Evolutionary conservation across 2,113 vertebrate genomes (phyloP).

Genomic region (Noturus placidus): DNA sequence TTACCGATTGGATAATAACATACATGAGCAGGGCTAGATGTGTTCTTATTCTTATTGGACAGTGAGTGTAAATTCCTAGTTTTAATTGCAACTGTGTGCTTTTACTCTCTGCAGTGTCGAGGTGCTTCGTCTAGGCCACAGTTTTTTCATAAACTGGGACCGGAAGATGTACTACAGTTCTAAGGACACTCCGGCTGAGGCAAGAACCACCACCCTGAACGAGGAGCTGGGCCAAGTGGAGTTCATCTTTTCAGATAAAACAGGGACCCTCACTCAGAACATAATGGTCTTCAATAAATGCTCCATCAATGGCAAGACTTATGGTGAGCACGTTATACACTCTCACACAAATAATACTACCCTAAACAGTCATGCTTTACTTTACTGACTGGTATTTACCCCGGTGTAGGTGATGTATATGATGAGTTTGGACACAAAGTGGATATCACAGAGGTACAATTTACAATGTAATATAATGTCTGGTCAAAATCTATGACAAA

Average conservation of each 20-base stretch:
- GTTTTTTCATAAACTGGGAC: slow-evolving; percentile 77
- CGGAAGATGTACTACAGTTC: slow-evolving; percentile 67
- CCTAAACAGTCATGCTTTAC: background rate
- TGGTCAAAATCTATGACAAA: background rate
- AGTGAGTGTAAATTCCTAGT: background rate
- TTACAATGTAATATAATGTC: background rate
- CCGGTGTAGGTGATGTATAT: slow-evolving; percentile 70
- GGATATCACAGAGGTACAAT: slow-evolving; percentile 73
- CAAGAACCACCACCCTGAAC: slow-evolving; percentile 70
- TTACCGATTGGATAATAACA: background rate
- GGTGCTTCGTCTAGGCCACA: slow-evolving; percentile 74
- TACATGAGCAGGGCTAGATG: background rate
- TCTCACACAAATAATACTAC: background rate
- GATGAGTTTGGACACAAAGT: slow-evolving; percentile 73
- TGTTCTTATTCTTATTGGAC: background rate
- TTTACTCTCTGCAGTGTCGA: slow-evolving; percentile 63
- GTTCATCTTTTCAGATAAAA: slow-evolving; percentile 77
- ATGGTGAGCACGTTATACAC: slow-evolving; percentile 55
- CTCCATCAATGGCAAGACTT: slow-evolving; percentile 71
- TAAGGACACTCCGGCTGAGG: slow-evolving; percentile 66
- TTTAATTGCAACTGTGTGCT: background rate
- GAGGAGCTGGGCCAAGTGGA: slow-evolving; percentile 75
- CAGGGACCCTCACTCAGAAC: slow-evolving; percentile 75
- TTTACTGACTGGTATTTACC: background rate
- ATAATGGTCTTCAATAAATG: slow-evolving; percentile 75